phyloP scores from a whole-genome alignment of 2,888 invertebrate species.

The Meteorus colon region DNA sequence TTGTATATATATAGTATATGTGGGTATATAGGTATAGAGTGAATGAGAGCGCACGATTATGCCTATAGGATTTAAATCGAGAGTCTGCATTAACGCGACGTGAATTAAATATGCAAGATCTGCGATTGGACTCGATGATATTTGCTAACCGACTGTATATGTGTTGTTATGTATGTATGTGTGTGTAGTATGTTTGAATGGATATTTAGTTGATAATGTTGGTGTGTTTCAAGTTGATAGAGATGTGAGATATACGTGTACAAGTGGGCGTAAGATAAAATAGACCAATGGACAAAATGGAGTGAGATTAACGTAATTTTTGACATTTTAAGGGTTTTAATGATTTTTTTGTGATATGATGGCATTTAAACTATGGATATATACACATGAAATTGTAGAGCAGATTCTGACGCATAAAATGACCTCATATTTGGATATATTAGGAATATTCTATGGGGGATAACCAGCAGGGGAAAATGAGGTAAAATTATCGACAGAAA shows the following conservation, averaged over 20 bases:
- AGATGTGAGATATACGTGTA: neutral
- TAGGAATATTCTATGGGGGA: neutral
- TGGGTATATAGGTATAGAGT: neutral
- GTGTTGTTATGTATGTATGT: neutral
- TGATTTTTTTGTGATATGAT: neutral
- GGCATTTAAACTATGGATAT: neutral
- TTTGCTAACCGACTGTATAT: neutral
- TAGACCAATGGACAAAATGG: constrained; percentile 3
- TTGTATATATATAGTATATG: constrained; percentile 1
- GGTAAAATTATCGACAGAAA: neutral
- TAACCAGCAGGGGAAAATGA: neutral
- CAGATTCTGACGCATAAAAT: neutral
- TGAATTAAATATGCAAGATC: constrained; percentile 10
- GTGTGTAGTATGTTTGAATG: neutral
- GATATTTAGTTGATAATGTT: neutral
- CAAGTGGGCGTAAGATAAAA: neutral
- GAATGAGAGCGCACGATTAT: constrained; percentile 18
- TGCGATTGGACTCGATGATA: constrained; percentile 6
- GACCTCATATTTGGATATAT: neutral
- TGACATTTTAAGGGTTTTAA: neutral
- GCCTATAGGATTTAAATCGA: constrained; percentile 15
- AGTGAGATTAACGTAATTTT: neutral
- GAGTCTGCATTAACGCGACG: constrained; percentile 16
- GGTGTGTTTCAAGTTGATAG: neutral
- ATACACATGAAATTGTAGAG: neutral